These are phyloP conservation scores for Jaculus jaculus DNA, from an alignment of 2,113 vertebrate genomes.

Conservation along the genomic window DNA sequence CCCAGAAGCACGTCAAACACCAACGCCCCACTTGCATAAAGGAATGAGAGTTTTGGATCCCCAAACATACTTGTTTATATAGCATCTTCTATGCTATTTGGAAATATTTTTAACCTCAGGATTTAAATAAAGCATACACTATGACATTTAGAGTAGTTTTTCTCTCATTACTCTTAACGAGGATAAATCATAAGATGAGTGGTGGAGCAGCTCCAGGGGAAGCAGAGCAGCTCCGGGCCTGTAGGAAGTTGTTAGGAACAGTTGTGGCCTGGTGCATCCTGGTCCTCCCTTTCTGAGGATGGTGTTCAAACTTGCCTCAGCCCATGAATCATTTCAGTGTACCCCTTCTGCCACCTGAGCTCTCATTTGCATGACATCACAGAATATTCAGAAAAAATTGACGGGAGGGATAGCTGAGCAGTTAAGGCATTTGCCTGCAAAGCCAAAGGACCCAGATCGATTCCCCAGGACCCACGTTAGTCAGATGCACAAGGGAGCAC, in stretches of 20 bases:
- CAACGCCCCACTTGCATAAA: background rate
- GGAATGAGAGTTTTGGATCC: conserved; percentile 21
- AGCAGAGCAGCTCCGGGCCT: background rate
- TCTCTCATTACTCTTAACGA: background rate
- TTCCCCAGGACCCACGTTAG: no score
- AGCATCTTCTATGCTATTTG: conserved; percentile 10
- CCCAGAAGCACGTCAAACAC: conserved; percentile 60
- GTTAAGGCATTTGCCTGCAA: no score
- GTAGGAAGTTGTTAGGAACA: background rate
- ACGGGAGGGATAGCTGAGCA: no score
- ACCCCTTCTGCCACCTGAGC: rapidly evolving
- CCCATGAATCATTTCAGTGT: rapidly evolving
- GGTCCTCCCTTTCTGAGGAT: rapidly evolving
- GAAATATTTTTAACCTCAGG: conserved; percentile 77
- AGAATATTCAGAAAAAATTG: background rate
- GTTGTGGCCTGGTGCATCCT: background rate
- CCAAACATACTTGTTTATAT: conserved; percentile 52
- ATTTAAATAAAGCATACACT: conserved; percentile 82
- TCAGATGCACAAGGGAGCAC: no score
- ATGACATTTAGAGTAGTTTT: background rate
- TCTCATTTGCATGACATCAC: background rate
- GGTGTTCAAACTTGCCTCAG: background rate
- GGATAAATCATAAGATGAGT: background rate
- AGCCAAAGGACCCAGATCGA: no score
- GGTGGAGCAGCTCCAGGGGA: no score